phyloP scores from a whole-genome alignment of 2,113 vertebrate species.

The Bothrops jararaca region DNA sequence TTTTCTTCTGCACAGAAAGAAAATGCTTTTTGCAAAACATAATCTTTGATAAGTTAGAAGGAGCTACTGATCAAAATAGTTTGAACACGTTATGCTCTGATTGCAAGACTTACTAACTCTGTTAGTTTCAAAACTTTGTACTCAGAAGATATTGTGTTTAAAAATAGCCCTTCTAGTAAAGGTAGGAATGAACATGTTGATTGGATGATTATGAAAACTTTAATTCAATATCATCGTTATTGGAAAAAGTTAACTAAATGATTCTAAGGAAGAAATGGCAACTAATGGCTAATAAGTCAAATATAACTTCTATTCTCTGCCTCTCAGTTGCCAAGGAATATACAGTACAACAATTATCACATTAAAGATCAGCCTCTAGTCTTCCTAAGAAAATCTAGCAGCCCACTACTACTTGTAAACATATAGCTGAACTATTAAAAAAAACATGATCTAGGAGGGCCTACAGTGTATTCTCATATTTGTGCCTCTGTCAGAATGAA shows the following conservation, averaged over 20 bases:
- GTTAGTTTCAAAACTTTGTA: background rate
- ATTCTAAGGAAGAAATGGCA: background rate
- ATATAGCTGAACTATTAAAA: background rate
- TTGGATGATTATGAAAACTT: background rate
- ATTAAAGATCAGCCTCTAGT: background rate
- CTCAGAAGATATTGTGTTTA: background rate
- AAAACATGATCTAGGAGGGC: background rate
- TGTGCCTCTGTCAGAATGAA: background rate
- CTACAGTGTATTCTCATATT: background rate
- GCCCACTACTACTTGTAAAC: background rate
- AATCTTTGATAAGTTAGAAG: background rate
- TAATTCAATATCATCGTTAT: background rate
- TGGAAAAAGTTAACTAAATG: background rate
- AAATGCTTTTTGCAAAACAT: background rate
- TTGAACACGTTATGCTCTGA: background rate
- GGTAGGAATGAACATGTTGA: background rate
- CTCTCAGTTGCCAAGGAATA: background rate
- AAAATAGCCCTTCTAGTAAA: background rate
- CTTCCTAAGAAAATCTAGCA: background rate
- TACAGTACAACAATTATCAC: background rate
- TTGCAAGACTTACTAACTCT: background rate
- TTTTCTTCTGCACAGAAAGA: background rate
- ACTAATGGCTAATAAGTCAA: background rate
- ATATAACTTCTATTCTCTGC: too few species aligned
- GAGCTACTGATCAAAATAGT: background rate